Base-by-base conservation (phyloP, 2,797 vertebrate species). In the Rousettus madagascariensis region DNA sequence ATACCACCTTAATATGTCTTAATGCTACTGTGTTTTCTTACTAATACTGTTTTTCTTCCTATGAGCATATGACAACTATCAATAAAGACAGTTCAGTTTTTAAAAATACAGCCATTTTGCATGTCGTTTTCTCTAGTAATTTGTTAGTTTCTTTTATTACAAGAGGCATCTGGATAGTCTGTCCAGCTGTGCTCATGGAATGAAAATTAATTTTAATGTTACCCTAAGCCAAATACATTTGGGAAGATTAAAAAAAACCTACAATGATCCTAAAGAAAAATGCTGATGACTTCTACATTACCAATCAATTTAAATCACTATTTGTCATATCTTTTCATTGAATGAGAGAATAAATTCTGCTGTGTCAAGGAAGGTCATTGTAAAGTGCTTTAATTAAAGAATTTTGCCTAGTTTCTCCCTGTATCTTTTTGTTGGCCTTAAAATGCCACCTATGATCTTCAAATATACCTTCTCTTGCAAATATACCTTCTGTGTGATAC, bases 161-260 rank as follows among this genome's bases (percentile, higher is more conserved):
- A 89, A 68, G 65, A 26, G 28, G 61, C 22, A 38, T 78, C 22
- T 84, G 15, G 26, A 38, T 71, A 33, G 22, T 82, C 65, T 94
- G 6, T 77, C 17, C 36, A 79, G 24, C 22, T 75, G 22, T 63
- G 36, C 33, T 93, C 20, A 69, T 90, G 51, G 66, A 87, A 91
- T 92, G 74, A 74, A 84, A 92, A 46, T 91, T 90, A 91, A 79
- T 91, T 94, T 95, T 84, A 88, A 55, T 95, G 57, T 75, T 89
- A 63, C 15, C 26, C 17, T 93, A 91, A 94, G 22, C 28, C 49
- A 90, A 33, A 57, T 8, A 55, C 28, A 85, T 17, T 13, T 86
- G 69, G n/a, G 38, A 91, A 77, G 26, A 43, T 86, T 30, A 75
- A 86, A 26, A 33, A 8, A 38, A 38, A 38, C 38, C 5, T 43